Conservation (phyloP, 2,797 vertebrate species). For the Psittacula derbiana region DNA sequence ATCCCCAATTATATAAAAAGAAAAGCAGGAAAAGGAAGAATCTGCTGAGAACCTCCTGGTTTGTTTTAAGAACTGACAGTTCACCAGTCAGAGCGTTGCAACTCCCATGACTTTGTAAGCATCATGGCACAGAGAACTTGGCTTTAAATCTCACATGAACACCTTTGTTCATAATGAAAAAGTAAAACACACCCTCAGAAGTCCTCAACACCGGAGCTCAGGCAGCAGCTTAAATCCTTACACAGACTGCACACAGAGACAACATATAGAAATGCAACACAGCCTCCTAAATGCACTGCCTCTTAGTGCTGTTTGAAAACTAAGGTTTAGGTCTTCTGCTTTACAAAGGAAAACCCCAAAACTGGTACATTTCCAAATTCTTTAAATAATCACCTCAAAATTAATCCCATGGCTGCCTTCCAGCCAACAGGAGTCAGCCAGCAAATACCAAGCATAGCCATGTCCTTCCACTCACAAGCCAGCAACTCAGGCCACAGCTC, state of each 20-base stretch:
- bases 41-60: not conserved
- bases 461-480: not conserved
- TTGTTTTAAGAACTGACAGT: not conserved
- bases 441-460: not conserved
- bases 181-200: not conserved
- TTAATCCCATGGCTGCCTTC: not conserved
- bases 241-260: not conserved
- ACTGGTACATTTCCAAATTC: not conserved
- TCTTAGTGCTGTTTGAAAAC: not conserved
- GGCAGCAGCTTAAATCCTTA: not conserved
- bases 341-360: not conserved
- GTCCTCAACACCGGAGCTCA: not conserved
- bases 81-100: not conserved
- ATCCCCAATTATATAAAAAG: not conserved
- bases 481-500: rapidly evolving
- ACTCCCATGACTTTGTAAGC: not conserved
- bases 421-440: not conserved
- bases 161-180: not conserved
- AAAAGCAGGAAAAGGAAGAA: not conserved
- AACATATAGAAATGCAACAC: rapidly evolving
- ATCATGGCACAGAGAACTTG: rapidly evolving
- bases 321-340: not conserved
- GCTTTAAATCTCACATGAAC: not conserved
- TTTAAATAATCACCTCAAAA: not conserved
- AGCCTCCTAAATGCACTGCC: not conserved